Percentiles rank a stretch among this genome's conserved stretches.
These are phyloP conservation scores for Cavia aperea DNA, from an alignment of 2,113 vertebrate genomes.

Conservation along the genomic window DNA sequence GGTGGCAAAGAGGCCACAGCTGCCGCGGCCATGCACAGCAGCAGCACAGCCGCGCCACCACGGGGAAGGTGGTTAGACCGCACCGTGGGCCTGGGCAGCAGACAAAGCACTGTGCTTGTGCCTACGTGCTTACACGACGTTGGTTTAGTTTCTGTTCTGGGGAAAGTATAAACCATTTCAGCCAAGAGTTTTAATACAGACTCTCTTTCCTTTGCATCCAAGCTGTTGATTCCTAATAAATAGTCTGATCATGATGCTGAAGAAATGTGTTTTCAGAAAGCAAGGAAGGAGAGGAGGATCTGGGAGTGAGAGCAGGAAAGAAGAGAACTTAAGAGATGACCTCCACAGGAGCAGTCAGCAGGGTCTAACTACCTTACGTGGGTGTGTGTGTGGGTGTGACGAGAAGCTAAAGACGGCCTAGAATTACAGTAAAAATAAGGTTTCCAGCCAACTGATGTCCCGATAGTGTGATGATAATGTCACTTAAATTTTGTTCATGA, in stretches of 20 bases:
- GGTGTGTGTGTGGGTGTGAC: neutral
- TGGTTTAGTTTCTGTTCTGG: neutral
- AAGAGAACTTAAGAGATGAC: neutral
- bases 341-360: neutral
- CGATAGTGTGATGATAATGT: neutral
- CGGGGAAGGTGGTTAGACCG: neutral
- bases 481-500: neutral
- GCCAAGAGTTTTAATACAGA: neutral
- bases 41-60: neutral
- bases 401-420: neutral
- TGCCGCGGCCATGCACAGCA: conserved; percentile 66
- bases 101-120: neutral
- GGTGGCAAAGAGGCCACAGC: conserved; percentile 94
- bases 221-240: neutral
- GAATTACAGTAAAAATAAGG: neutral
- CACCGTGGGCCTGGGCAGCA: neutral
- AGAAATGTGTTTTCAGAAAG: neutral
- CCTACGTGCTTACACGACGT: neutral
- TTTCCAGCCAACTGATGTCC: neutral
- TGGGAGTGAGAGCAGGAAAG: neutral
- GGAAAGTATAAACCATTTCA: neutral
- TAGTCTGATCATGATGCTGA: neutral
- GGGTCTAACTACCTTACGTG: neutral
- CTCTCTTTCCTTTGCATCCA: neutral
- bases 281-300: neutral